Evolutionary conservation across 1,140 invertebrate genomes (phyloP), one percentile per base, ranked within the genome.

Genomic region (Drosophila nikananu): DNA sequence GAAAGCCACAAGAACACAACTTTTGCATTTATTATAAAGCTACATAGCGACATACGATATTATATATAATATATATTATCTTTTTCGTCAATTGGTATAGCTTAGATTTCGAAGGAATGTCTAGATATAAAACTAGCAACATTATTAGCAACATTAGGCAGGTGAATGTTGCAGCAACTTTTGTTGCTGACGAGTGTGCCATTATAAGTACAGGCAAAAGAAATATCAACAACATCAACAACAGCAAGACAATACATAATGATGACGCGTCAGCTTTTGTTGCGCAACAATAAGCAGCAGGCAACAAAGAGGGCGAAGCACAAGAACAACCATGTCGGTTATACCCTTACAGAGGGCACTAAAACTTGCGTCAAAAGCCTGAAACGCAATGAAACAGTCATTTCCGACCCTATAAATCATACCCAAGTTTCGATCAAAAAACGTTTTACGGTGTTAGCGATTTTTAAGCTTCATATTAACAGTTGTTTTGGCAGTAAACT

Each of bases 211-310:
- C n/a, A 6, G 27, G 8, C 8, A 30, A 9, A 32, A 17, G 39
- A 5, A 37, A 37, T 3, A 15, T 77, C 48, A 42, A 15, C 23
- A 48, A 35, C 39, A 68, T 17, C 32, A 48, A 6, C 49, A 61
- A 27, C 58, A 73, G 35, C 52, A 49, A 54, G 27, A 59, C 84
- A 83, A 89, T 81, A 62, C 71, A 84, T 89, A 89, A 89, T 89
- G 81, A 89, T 89, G 84, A 81, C 81, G 76, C 78, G 81, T 89
- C 84, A 89, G 81, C 73, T 84, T 72, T 87, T 89, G 84, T 89
- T 75, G 63, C 81, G 66, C 72, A 74, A 89, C 84, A 89, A 89
- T 81, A 76, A 73, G 72, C 35, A 46, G 19, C 10, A 21, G 19
- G 19, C 42, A 44, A 21, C 42, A 44, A 44, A 21, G 12, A 13